phyloP scores from a whole-genome alignment of 2,113 vertebrate species.

The Xenopus tropicalis region DNA sequence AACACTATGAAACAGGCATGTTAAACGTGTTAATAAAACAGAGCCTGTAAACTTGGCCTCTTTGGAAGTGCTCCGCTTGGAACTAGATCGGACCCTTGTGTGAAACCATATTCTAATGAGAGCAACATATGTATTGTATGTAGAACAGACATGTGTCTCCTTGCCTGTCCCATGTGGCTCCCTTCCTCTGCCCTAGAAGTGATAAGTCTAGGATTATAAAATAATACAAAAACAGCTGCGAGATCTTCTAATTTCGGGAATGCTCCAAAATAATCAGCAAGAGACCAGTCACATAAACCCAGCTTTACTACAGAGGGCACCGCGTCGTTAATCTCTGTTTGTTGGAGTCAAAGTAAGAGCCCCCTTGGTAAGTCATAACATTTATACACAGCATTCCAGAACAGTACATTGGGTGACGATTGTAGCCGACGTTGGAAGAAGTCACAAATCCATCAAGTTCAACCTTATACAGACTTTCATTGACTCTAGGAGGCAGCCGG shows the following conservation, averaged over 20 bases:
- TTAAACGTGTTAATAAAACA: constrained; percentile 45
- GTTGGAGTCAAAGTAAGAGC: no score
- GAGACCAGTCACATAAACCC: not conserved
- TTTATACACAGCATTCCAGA: no score
- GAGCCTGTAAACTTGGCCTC: constrained; percentile 41
- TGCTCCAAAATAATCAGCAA: not conserved
- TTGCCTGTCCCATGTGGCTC: constrained; percentile 27
- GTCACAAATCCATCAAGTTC: no score
- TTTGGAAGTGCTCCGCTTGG: constrained; percentile 39
- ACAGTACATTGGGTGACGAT: no score
- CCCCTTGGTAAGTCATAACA: no score
- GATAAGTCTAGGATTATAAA: constrained; percentile 39
- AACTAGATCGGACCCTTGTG: constrained; percentile 31
- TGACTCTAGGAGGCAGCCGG: no score
- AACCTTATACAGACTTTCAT: no score
- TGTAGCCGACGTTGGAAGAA: no score
- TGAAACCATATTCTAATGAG: constrained; percentile 36
- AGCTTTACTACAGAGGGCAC: not conserved
- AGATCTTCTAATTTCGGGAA: constrained; percentile 26
- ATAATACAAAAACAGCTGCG: constrained; percentile 35
- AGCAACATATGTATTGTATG: constrained; percentile 38
- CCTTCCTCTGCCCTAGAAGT: constrained; percentile 36
- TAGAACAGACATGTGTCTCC: constrained; percentile 43
- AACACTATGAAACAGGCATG: constrained; percentile 44
- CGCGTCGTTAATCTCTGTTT: not conserved